Conservation (phyloP, 2,113 vertebrate species). For the Pogona vitticeps region DNA sequence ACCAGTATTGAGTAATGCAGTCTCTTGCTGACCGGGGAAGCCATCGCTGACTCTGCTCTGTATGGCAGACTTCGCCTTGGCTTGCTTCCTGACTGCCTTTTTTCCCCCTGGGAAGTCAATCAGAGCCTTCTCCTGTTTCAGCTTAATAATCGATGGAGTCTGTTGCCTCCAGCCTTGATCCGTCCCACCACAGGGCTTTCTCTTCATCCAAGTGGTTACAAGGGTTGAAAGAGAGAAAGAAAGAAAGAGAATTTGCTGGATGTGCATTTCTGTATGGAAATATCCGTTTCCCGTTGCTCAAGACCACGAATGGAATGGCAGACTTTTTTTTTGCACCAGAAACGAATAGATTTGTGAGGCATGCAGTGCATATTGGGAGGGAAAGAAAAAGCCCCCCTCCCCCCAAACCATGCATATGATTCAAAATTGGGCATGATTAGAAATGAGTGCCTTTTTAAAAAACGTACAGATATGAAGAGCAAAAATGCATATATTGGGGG, state of each 20-base stretch:
- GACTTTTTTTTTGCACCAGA: background rate
- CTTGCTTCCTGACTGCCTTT: constrained; percentile 12
- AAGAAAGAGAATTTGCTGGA: background rate
- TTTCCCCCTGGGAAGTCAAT: background rate
- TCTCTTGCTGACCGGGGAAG: background rate
- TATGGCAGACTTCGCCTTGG: background rate
- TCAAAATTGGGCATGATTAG: background rate
- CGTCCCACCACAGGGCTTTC: too few species aligned
- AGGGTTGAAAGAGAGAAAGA: background rate
- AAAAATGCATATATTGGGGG: background rate
- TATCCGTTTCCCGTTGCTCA: background rate
- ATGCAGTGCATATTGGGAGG: background rate
- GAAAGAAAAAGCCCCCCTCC: background rate
- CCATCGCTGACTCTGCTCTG: constrained; percentile 1
- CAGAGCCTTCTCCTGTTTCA: background rate
- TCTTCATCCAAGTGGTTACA: background rate
- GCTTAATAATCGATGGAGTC: background rate
- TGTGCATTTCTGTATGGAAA: background rate
- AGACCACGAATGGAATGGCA: background rate
- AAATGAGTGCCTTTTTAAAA: too few species aligned
- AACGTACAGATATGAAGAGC: background rate
- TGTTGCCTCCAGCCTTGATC: background rate
- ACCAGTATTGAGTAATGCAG: rapidly evolving
- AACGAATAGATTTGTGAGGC: background rate
- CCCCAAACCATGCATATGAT: background rate